A percentile compares a stretch with the other conserved stretches of the same genome.
phyloP scores from a whole-genome alignment of 1,140 invertebrate species.

The Euura saliciscinereae region DNA sequence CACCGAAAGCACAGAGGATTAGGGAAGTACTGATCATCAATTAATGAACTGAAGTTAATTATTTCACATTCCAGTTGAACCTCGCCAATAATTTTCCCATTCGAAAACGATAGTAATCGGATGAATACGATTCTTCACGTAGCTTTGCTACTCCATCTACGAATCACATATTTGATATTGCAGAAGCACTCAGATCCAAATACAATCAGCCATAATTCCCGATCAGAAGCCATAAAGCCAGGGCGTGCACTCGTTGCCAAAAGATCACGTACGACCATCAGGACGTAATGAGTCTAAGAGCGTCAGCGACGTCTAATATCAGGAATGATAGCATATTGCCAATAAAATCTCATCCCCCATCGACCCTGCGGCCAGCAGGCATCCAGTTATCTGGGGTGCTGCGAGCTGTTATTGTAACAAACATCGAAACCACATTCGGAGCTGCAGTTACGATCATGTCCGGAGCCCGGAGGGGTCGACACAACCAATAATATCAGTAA shows the following conservation, averaged over 20 bases:
- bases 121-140: no score
- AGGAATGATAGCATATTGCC: slow-evolving; percentile 63
- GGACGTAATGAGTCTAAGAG: slow-evolving; percentile 58
- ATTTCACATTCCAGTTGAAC: no score
- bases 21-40: no score
- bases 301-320: slow-evolving; percentile 61
- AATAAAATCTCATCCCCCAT: slow-evolving; percentile 56
- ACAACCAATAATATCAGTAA: slow-evolving; percentile 50
- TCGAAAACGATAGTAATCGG: no score
- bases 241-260: background rate
- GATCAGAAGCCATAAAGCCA: background rate
- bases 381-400: slow-evolving; percentile 37
- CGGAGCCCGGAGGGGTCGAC: slow-evolving; percentile 29
- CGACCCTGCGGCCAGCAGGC: slow-evolving; percentile 23
- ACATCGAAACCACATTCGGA: slow-evolving; percentile 44
- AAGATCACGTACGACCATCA: slow-evolving; percentile 49
- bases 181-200: background rate
- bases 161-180: no score
- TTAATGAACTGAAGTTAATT: no score
- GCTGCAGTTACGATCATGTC: slow-evolving; percentile 48
- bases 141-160: no score
- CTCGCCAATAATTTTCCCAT: no score
- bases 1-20: no score
- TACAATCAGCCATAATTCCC: background rate
- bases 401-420: slow-evolving; percentile 54